These are phyloP conservation scores for Augochlora pura DNA, from an alignment of 1,140 invertebrate genomes.

Conservation along the genomic window DNA sequence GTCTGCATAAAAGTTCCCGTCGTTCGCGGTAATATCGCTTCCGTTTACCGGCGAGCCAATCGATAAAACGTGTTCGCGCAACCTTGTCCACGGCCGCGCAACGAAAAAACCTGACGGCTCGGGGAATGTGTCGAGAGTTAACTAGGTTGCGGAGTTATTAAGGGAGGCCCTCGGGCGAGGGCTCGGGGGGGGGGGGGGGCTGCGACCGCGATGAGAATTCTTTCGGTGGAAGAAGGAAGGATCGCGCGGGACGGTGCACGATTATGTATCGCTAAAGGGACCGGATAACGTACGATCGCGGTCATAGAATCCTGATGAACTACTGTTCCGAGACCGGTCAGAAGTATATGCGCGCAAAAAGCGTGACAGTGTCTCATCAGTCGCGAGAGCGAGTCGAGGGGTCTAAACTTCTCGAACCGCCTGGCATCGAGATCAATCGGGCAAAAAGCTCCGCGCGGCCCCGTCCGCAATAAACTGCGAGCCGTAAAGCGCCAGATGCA, in stretches of 20 bases:
- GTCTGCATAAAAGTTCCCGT: no score
- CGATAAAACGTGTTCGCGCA: no score
- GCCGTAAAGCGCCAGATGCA: neutral
- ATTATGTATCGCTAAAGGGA: neutral
- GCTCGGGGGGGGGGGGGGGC: no score
- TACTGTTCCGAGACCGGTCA: neutral
- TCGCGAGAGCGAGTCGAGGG: neutral
- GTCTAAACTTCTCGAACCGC: neutral
- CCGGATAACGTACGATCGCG: neutral
- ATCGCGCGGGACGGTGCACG: no score
- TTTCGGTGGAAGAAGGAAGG: no score
- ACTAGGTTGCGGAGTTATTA: no score
- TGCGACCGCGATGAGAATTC: no score
- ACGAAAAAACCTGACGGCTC: neutral
- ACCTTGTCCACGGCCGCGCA: no score
- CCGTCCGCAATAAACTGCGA: neutral
- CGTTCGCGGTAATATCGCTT: no score
- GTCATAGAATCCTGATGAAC: neutral
- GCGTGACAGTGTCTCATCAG: neutral
- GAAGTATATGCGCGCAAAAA: neutral
- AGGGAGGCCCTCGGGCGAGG: no score
- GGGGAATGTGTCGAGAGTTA: no score
- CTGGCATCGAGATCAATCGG: neutral
- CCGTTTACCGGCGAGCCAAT: no score
- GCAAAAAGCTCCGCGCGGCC: neutral